phyloP scores from a whole-genome alignment of 2,888 invertebrate species.

The Eurois occulta region DNA sequence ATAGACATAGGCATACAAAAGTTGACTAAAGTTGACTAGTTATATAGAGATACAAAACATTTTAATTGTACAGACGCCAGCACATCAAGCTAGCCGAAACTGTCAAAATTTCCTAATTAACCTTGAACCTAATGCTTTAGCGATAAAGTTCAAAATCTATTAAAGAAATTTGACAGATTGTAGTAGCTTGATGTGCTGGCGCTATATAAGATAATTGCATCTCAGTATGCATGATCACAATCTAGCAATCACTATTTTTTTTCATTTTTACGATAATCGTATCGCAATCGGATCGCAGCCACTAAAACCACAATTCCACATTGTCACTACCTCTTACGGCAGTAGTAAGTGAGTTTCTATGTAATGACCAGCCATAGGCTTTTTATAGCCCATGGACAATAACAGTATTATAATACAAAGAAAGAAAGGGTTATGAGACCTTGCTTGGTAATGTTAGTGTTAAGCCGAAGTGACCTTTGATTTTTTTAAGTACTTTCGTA shows the following conservation, averaged over 20 bases:
- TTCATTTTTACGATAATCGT: conserved; percentile 27
- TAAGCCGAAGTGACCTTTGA: neutral
- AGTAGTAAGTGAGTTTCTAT: conserved; percentile 77
- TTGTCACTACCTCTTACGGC: conserved; percentile 54
- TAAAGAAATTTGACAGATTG: too few relatives aligned
- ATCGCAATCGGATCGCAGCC: conserved; percentile 43
- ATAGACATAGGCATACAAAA: neutral
- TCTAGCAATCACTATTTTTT: neutral
- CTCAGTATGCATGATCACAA: neutral
- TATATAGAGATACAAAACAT: neutral
- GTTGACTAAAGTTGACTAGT: neutral
- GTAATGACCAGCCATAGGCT: conserved; percentile 72
- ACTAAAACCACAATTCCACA: conserved; percentile 35
- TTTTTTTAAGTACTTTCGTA: conserved; percentile 24
- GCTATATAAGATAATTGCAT: neutral
- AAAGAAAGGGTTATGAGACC: conserved; percentile 65
- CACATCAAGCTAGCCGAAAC: too few relatives aligned
- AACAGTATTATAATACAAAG: conserved; percentile 70
- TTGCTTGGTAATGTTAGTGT: conserved; percentile 29
- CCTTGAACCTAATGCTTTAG: too few relatives aligned
- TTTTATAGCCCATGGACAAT: conserved; percentile 74
- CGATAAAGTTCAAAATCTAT: too few relatives aligned
- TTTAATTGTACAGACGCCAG: neutral
- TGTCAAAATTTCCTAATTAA: too few relatives aligned
- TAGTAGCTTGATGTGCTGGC: too few relatives aligned